Conservation (phyloP, 2,113 vertebrate genomes). For the Vulpes lagopus region DNA sequence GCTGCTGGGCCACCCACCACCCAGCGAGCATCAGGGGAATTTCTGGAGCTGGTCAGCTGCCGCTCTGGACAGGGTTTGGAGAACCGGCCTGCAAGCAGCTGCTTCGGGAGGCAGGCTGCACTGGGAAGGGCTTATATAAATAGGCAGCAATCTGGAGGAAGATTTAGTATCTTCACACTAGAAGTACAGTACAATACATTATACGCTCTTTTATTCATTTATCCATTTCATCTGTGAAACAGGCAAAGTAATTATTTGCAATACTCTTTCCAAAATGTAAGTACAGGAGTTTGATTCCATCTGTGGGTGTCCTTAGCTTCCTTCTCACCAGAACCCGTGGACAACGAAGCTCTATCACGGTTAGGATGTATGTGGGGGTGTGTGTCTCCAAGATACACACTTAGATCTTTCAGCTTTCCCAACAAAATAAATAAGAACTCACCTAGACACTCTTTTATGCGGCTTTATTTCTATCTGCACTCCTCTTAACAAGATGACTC, state of each 20-base stretch:
- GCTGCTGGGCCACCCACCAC: not conserved
- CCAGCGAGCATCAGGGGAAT: not conserved
- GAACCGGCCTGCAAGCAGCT: not conserved
- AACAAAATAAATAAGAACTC: slow-evolving; percentile 14
- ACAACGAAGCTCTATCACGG: not conserved
- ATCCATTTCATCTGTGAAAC: not conserved
- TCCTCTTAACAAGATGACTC: not conserved
- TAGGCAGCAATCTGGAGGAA: not conserved
- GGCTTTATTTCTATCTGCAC: not conserved
- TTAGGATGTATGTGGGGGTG: not conserved
- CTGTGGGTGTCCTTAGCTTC: not conserved
- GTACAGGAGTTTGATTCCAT: not conserved
- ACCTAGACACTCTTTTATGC: not conserved
- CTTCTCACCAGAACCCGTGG: not conserved
- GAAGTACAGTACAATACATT: not conserved
- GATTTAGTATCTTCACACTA: not conserved
- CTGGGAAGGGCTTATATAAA: not conserved
- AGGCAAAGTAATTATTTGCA: not conserved
- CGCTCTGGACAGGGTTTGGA: not conserved
- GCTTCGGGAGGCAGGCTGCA: not conserved
- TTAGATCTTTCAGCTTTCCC: not conserved
- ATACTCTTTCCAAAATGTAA: not conserved
- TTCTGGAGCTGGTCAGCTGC: slow-evolving; percentile 61
- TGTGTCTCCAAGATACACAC: not conserved
- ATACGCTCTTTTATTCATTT: not conserved